Evolutionary conservation across 1,140 invertebrate genomes (phyloP).

Genomic region (Panagrolaimus sp.): DNA sequence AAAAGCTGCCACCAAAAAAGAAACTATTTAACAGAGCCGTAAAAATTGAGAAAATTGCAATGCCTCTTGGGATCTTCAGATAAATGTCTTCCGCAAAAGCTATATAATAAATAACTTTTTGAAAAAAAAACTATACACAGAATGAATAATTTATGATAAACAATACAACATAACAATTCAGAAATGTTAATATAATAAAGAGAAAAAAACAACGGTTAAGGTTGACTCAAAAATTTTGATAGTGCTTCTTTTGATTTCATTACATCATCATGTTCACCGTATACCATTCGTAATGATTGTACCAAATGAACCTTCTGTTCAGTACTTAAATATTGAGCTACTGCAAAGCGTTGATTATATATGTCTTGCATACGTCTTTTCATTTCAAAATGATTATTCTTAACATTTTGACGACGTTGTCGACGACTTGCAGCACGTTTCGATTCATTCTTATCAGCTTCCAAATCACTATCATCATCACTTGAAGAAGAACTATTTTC

Average conservation of each 20-base stretch:
- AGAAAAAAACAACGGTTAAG: too few species aligned
- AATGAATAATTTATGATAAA: too few species aligned
- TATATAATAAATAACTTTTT: too few species aligned
- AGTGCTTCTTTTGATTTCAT: not conserved
- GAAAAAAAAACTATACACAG: too few species aligned
- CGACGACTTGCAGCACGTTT: not conserved
- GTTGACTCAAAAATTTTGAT: not conserved
- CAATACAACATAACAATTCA: too few species aligned
- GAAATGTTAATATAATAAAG: too few species aligned
- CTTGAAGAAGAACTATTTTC: not conserved
- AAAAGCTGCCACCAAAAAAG: too few species aligned
- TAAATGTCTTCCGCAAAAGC: too few species aligned
- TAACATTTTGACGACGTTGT: not conserved
- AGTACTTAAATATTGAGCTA: not conserved
- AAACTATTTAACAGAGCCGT: too few species aligned
- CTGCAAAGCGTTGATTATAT: not conserved
- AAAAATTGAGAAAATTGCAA: too few species aligned
- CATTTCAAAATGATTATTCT: not conserved
- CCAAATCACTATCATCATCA: not conserved
- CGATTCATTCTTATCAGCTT: not conserved
- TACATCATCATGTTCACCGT: conserved; percentile 4
- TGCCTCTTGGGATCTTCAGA: too few species aligned
- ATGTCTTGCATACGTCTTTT: not conserved
- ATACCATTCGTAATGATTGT: conserved; percentile 5
- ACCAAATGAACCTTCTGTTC: not conserved